Percentiles rank a stretch among this genome's conserved stretches.
phyloP scores from a whole-genome alignment of 2,113 vertebrate species.

The Catharus fuscescens region DNA sequence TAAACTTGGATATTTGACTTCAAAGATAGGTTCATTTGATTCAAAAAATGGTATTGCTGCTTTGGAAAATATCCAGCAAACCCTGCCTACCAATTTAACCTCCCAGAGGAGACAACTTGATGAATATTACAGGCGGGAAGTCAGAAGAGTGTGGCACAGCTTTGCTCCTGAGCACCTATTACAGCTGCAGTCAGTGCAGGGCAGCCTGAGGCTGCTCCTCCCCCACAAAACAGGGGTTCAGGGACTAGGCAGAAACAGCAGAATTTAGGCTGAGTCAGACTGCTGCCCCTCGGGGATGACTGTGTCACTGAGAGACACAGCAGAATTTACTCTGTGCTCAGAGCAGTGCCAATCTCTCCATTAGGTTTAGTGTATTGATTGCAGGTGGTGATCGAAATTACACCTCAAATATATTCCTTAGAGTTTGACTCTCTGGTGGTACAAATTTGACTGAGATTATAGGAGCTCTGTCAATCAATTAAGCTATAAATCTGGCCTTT shows the following conservation, averaged over 20 bases:
- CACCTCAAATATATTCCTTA: not conserved
- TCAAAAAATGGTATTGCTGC: not conserved
- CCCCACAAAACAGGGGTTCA: not conserved
- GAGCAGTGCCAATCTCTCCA: not conserved
- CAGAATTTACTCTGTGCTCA: not conserved
- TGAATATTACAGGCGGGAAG: not conserved
- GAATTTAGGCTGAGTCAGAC: not conserved
- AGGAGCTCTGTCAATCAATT: not conserved
- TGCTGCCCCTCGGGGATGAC: not conserved
- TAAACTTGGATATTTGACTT: not conserved
- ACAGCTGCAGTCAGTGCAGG: not conserved
- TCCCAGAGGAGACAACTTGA: not conserved
- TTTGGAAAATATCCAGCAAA: not conserved
- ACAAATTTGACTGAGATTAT: not conserved
- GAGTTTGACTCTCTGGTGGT: not conserved
- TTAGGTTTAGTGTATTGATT: not conserved
- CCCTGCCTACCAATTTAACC: not conserved
- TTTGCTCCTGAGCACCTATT: not conserved
- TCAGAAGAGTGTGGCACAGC: not conserved
- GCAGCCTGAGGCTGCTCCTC: not conserved
- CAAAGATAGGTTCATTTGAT: not conserved
- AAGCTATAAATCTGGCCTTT: not conserved
- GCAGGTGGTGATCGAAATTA: not conserved
- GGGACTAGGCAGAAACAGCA: not conserved
- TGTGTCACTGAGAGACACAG: not conserved